Evolutionary conservation across 2,797 vertebrate genomes (phyloP).

Genomic region (Kryptopterus vitreolus): DNA sequence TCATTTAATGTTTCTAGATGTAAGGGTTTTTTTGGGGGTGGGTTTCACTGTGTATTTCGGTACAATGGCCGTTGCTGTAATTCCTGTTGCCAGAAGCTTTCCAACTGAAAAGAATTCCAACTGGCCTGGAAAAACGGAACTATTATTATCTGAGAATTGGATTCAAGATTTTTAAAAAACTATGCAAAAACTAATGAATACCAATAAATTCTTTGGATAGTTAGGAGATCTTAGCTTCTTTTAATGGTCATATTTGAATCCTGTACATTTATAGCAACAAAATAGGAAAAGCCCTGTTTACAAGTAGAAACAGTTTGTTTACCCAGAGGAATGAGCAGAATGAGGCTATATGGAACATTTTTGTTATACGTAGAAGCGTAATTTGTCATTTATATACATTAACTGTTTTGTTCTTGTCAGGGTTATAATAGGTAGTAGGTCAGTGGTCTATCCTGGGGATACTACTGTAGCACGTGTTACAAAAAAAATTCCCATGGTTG

Average conservation of each 20-base stretch:
- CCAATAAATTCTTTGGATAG: background rate
- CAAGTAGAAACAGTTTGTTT: background rate
- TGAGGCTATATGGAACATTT: background rate
- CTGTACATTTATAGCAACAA: background rate
- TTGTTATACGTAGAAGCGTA: background rate
- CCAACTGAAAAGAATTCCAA: too few species aligned
- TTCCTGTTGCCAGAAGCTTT: background rate
- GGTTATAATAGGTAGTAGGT: background rate
- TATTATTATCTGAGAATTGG: background rate
- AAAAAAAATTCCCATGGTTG: too few species aligned
- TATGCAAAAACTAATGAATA: background rate
- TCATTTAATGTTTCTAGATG: background rate
- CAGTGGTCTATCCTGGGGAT: background rate
- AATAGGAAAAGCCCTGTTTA: background rate
- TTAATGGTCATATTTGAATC: background rate
- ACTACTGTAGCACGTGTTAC: background rate
- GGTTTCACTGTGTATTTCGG: background rate
- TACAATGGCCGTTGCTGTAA: background rate
- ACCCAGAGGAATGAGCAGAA: background rate
- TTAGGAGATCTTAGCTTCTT: background rate
- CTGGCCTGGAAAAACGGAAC: background rate
- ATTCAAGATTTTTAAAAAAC: constrained; percentile 1
- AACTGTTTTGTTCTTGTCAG: background rate
- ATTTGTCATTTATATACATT: background rate
- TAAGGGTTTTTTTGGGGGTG: background rate